phyloP scores from a whole-genome alignment of 2,888 invertebrate species.

The Blastobasis lacticolella region DNA sequence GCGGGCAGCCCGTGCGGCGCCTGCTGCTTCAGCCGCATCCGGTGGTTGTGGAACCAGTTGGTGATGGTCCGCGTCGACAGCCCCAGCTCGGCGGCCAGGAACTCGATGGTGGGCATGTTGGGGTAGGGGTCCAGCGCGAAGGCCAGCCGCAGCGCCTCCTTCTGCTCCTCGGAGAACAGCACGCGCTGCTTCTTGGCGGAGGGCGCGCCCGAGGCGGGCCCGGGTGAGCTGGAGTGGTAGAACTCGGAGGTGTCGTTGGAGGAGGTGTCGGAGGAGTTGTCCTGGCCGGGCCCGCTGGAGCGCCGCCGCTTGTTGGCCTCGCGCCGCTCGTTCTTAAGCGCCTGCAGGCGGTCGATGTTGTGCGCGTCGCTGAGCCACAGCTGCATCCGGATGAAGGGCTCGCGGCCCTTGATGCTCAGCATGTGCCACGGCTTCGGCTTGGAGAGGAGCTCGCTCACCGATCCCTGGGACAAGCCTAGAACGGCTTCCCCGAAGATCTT shows the following conservation, averaged over 20 bases:
- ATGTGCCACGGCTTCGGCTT: conserved; percentile 99
- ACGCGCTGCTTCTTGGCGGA: conserved; percentile 97
- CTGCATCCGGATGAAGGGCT: conserved; percentile 97
- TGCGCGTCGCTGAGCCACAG: conserved; percentile 96
- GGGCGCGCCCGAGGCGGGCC: conserved; percentile 82
- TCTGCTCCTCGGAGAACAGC: conserved; percentile 98
- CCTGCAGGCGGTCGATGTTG: conserved; percentile 94
- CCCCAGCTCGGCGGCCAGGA: conserved; percentile 91
- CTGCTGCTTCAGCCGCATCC: conserved; percentile 97
- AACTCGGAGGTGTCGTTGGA: conserved; percentile 92
- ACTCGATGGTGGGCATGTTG: conserved; percentile 96
- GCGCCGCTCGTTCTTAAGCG: conserved; percentile 90
- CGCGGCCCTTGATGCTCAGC: conserved; percentile 97
- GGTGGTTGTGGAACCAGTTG: conserved; percentile 99
- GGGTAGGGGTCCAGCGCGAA: conserved; percentile 98
- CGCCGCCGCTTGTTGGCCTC: conserved; percentile 93
- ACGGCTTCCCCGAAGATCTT: conserved; percentile 99
- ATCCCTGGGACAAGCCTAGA: conserved; percentile 95
- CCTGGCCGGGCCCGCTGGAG: conserved; percentile 87
- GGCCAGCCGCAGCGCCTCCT: conserved; percentile 94
- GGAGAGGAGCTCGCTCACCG: conserved; percentile 96
- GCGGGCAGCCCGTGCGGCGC: conserved; percentile 85
- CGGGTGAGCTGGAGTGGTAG: conserved; percentile 88
- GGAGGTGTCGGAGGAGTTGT: conserved; percentile 90
- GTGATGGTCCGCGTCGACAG: conserved; percentile 97